Conservation (phyloP, 1,140 invertebrate genomes). For the Drosophila obscura region DNA sequence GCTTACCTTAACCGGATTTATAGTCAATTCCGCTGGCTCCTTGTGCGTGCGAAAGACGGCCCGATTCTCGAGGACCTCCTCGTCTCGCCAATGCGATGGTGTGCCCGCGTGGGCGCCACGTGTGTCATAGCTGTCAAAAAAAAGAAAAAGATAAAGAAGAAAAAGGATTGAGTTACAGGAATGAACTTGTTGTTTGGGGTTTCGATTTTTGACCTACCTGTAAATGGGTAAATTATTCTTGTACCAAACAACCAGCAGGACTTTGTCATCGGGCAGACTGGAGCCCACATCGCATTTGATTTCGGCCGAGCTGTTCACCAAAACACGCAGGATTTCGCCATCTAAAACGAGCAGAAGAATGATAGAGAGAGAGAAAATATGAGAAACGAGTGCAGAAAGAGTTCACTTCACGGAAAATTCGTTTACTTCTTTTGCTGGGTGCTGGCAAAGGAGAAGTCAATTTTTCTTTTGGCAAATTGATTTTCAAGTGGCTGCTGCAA, state of each 20-base stretch:
- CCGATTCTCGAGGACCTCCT: conserved; percentile 85
- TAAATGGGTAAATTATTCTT: conserved; percentile 87
- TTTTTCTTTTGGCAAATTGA: conserved; percentile 45
- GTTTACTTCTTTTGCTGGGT: conserved; percentile 9
- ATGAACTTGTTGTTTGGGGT: not conserved
- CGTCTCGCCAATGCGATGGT: conserved; percentile 85
- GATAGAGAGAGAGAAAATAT: conserved; percentile 4
- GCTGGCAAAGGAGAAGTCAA: conserved; percentile 34
- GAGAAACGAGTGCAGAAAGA: conserved; percentile 3
- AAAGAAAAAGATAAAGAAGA: conserved; percentile 4
- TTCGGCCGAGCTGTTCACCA: conserved; percentile 85
- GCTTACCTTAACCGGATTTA: conserved; percentile 82
- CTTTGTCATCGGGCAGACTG: conserved; percentile 85
- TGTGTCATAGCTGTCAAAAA: conserved; percentile 83
- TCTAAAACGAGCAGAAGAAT: conserved; percentile 53
- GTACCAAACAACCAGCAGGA: conserved; percentile 86
- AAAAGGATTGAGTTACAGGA: conserved; percentile 21
- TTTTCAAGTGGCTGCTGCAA: conserved; percentile 45
- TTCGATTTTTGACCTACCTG: conserved; percentile 80
- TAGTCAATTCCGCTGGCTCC: conserved; percentile 85
- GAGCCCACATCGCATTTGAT: conserved; percentile 86
- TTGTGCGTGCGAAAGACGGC: conserved; percentile 85
- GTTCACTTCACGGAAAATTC: conserved; percentile 8
- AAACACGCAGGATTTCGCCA: conserved; percentile 82
- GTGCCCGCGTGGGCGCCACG: conserved; percentile 84